A percentile compares a stretch with the other conserved stretches of the same genome.
Evolutionary conservation across 2,113 vertebrate species (phyloP).

Genomic region (Glareola pratincola): DNA sequence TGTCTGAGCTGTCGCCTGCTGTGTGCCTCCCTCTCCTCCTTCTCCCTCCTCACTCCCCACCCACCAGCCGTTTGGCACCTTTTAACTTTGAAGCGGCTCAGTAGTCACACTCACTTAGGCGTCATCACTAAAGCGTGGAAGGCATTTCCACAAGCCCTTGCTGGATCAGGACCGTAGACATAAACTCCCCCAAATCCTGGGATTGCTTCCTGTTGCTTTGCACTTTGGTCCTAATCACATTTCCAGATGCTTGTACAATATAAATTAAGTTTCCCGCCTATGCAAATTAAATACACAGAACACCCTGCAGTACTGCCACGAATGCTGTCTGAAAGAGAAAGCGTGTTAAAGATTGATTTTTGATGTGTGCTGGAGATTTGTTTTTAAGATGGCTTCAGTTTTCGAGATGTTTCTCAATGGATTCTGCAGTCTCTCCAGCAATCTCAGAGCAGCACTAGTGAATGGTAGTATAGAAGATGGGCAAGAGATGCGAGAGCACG

Average conservation of each 20-base stretch:
- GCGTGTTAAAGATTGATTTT: neutral
- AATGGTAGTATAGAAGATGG: neutral
- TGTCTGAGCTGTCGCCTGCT: neutral
- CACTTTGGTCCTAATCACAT: neutral
- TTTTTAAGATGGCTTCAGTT: neutral
- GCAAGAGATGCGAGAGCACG: neutral
- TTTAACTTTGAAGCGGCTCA: neutral
- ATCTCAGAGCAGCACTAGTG: neutral
- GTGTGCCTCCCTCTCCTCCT: neutral
- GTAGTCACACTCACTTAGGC: neutral
- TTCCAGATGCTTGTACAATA: neutral
- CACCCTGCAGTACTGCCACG: accelerated
- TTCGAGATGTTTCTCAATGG: neutral
- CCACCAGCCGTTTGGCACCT: neutral
- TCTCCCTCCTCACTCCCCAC: neutral
- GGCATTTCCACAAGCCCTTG: neutral
- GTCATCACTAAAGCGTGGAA: neutral
- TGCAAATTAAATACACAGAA: neutral
- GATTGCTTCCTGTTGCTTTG: neutral
- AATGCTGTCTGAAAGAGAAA: neutral
- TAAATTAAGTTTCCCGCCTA: neutral
- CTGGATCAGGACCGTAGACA: neutral
- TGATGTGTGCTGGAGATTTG: neutral
- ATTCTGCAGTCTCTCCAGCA: neutral
- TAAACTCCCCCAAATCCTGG: neutral